Conservation (phyloP, 2,888 invertebrate genomes). For the Parnassius apollo region DNA sequence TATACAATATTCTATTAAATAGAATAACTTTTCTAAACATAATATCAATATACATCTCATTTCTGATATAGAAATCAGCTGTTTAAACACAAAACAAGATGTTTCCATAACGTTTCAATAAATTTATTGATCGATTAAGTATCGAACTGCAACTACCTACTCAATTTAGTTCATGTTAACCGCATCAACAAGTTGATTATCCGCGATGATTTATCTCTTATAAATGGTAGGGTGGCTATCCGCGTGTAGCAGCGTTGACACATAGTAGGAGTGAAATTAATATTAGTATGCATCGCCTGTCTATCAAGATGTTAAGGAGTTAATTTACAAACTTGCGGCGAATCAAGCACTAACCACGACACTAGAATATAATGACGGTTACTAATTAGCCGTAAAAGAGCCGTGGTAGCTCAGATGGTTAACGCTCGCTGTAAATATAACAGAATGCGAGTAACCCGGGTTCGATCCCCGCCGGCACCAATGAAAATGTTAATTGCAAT, state of each 20-base stretch:
- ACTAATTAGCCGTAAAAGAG: conserved; percentile 10
- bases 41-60: not conserved
- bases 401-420: too few species aligned
- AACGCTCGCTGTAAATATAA: too few species aligned
- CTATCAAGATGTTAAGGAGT: conserved; percentile 13
- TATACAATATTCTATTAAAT: not conserved
- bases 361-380: conserved; percentile 21
- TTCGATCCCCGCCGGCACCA: too few species aligned
- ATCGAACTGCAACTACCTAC: conserved; percentile 7
- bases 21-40: not conserved
- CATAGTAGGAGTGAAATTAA: not conserved
- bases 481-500: too few species aligned
- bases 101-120: conserved; percentile 5
- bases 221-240: not conserved
- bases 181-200: conserved; percentile 14
- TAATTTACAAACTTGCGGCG: conserved; percentile 18
- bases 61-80: conserved; percentile 7
- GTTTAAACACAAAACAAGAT: conserved; percentile 11
- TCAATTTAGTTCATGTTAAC: conserved; percentile 14
- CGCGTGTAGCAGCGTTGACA: not conserved
- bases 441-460: too few species aligned
- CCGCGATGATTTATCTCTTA: conserved; percentile 9
- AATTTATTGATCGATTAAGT: conserved; percentile 7
- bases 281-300: conserved; percentile 1
- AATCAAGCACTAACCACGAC: conserved; percentile 21